Evolutionary conservation across 2,888 invertebrate species (phyloP).

Genomic region (Peribatodes rhomboidaria): DNA sequence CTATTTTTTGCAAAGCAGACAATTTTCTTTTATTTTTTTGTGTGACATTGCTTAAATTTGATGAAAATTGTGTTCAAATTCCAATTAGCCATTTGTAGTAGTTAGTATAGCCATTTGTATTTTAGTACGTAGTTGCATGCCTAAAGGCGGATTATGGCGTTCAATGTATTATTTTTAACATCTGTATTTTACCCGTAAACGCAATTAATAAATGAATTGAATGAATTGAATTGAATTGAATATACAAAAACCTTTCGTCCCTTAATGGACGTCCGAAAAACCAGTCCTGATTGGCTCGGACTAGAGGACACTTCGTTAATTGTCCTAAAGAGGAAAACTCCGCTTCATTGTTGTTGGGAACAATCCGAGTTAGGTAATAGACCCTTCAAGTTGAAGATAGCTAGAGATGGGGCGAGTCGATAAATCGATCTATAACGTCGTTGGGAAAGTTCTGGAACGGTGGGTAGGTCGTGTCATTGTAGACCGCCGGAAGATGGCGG

Average conservation of each 20-base stretch:
- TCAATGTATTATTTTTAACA: too few species aligned
- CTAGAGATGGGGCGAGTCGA: constrained; percentile 34
- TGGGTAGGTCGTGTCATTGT: constrained; percentile 27
- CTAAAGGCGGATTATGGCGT: too few species aligned
- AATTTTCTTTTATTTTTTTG: too few species aligned
- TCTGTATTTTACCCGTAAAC: too few species aligned
- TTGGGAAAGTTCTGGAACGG: constrained; percentile 14
- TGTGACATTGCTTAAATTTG: too few species aligned
- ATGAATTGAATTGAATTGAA: too few species aligned
- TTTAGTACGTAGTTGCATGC: too few species aligned
- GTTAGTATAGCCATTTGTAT: too few species aligned
- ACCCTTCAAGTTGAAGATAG: constrained; percentile 36
- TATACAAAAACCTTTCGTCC: constrained; percentile 10
- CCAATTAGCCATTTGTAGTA: too few species aligned
- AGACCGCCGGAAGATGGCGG: constrained; percentile 11
- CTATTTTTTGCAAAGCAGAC: too few species aligned
- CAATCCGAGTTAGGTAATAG: constrained; percentile 38
- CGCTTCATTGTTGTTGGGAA: constrained; percentile 42
- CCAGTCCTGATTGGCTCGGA: constrained; percentile 27
- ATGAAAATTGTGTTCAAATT: too few species aligned
- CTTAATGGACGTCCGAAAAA: constrained; percentile 36
- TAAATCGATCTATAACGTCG: constrained; percentile 22
- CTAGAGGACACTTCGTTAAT: constrained; percentile 42
- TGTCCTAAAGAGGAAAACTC: constrained; percentile 37
- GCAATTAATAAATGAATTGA: too few species aligned